phyloP scores from a whole-genome alignment of 2,888 invertebrate genomes.

The Conus canariensis region DNA sequence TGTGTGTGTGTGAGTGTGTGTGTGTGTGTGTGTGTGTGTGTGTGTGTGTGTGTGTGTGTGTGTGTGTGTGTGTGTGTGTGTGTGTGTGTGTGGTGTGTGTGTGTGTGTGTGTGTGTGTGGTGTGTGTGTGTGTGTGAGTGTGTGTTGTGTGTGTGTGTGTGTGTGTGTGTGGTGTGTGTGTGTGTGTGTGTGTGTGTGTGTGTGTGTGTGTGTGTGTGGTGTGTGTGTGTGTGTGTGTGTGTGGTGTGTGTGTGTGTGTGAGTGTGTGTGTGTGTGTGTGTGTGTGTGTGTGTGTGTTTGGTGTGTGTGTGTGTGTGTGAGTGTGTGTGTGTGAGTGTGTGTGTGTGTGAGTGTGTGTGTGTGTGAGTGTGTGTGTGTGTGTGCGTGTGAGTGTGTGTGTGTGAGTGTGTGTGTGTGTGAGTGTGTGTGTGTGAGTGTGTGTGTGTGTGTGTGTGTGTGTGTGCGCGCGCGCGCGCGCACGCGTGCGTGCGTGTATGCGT shows the following conservation, averaged over 20 bases:
- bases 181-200: neutral
- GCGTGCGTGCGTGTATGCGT: neutral
- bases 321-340: neutral
- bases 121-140: neutral
- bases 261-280: neutral
- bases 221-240: too few species aligned
- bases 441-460: neutral
- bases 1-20: neutral
- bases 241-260: neutral
- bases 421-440: neutral
- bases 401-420: neutral
- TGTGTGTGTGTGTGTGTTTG: neutral
- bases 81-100: neutral
- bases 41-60: neutral
- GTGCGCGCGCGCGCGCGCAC: neutral
- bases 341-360: neutral
- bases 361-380: neutral
- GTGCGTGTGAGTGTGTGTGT: neutral
- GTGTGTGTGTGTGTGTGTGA: neutral
- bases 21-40: neutral
- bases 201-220: neutral
- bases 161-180: neutral
- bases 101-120: neutral
- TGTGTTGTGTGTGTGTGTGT: neutral
- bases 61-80: too few species aligned